A percentile compares a stretch with the other conserved stretches of the same genome.
phyloP scores from a whole-genome alignment of 2,888 invertebrate genomes.

The Chloromyia formosa region DNA sequence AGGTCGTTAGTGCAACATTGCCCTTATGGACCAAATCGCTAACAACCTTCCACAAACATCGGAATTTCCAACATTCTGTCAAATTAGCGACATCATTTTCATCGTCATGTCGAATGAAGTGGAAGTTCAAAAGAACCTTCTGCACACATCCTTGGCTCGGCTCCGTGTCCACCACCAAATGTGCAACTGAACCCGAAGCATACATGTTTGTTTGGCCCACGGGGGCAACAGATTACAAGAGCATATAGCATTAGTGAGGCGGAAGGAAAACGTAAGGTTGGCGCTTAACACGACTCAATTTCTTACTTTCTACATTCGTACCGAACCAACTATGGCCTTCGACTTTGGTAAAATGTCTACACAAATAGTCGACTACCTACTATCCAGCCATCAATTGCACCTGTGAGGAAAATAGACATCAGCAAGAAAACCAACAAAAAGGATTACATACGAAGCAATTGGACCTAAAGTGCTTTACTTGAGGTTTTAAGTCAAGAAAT shows the following conservation, averaged over 20 bases:
- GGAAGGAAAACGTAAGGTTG: not conserved
- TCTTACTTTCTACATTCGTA: not conserved
- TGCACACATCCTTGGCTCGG: too few relatives aligned
- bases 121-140: constrained; percentile 19
- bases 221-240: not conserved
- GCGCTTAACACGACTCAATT: not conserved
- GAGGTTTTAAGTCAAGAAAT: constrained; percentile 47
- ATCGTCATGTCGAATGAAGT: not conserved
- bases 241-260: not conserved
- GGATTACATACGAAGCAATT: constrained; percentile 43
- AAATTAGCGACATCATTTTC: constrained; percentile 40
- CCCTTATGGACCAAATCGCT: too few relatives aligned
- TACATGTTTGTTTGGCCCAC: not conserved
- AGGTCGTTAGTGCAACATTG: too few relatives aligned
- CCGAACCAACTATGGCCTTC: not conserved
- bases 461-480: constrained; percentile 47
- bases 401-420: constrained; percentile 47
- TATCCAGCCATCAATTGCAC: constrained; percentile 46
- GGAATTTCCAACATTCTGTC: constrained; percentile 23
- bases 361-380: constrained; percentile 12
- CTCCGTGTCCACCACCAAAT: not conserved
- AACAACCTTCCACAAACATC: constrained; percentile 6
- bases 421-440: constrained; percentile 37
- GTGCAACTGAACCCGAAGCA: not conserved
- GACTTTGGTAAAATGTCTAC: constrained; percentile 5